phyloP scores from a whole-genome alignment of 1,140 invertebrate species.

The Leptoteleia sp. region DNA sequence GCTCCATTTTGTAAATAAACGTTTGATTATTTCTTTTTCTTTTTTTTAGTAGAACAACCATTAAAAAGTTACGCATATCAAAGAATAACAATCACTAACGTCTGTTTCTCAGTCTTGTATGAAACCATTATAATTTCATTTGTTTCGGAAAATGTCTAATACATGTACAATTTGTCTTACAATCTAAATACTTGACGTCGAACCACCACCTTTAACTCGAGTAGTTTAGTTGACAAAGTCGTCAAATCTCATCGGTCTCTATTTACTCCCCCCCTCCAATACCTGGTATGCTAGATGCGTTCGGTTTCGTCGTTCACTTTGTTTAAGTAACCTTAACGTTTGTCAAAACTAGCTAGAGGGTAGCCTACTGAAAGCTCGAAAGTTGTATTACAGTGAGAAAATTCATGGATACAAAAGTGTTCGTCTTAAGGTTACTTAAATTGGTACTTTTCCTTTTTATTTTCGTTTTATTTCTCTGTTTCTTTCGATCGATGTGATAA shows the following conservation, averaged over 20 bases:
- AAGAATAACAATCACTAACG: slow-evolving; percentile 28
- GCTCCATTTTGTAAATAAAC: slow-evolving; percentile 18
- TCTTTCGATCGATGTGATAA: neutral
- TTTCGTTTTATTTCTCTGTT: neutral
- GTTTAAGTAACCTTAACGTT: slow-evolving; percentile 24
- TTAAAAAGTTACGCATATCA: slow-evolving; percentile 30
- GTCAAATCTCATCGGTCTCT: slow-evolving; percentile 32
- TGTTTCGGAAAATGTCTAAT: slow-evolving; percentile 20
- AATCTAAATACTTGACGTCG: slow-evolving; percentile 32
- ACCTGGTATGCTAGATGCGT: neutral
- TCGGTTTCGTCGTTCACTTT: neutral
- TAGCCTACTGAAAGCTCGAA: slow-evolving; percentile 1
- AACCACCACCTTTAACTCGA: slow-evolving; percentile 12
- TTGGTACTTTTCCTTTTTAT: too few relatives aligned
- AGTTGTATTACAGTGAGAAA: too few relatives aligned
- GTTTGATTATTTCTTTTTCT: slow-evolving; percentile 9
- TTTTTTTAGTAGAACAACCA: too few relatives aligned
- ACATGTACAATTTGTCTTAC: slow-evolving; percentile 24
- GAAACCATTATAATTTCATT: slow-evolving; percentile 44
- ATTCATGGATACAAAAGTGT: slow-evolving; percentile 21
- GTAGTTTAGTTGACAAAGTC: slow-evolving; percentile 44
- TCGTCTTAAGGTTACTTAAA: slow-evolving; percentile 34
- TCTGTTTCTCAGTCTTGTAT: slow-evolving; percentile 44
- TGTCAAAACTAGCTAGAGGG: slow-evolving; percentile 9
- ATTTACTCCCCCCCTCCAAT: slow-evolving; percentile 3